Conservation (phyloP, 2,888 invertebrate genomes). For the Andrena camellia region DNA sequence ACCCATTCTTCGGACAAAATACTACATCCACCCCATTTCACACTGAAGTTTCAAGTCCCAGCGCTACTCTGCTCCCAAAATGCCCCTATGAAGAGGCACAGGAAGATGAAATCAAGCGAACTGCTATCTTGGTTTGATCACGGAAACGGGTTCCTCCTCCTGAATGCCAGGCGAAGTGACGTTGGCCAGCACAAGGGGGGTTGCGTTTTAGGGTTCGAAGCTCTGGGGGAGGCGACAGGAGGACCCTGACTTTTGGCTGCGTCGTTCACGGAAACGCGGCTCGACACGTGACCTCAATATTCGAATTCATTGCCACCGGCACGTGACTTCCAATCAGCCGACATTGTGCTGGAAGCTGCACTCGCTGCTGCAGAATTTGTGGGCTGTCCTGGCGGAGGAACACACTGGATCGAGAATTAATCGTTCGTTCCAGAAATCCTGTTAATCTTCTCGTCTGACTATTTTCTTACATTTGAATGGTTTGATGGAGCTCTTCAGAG, state of each 20-base stretch:
- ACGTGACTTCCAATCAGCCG: slow-evolving; percentile 83
- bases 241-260: slow-evolving; percentile 66
- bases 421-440: slow-evolving; percentile 26
- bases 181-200: slow-evolving; percentile 17
- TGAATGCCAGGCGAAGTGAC: slow-evolving; percentile 27
- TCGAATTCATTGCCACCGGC: slow-evolving; percentile 78
- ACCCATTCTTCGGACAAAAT: too few species aligned
- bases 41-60: neutral
- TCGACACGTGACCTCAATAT: slow-evolving; percentile 77
- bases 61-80: neutral
- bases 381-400: neutral
- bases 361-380: slow-evolving; percentile 56
- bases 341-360: slow-evolving; percentile 72
- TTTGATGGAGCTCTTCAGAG: neutral
- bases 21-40: neutral
- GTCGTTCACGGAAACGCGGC: slow-evolving; percentile 73
- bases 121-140: slow-evolving; percentile 52
- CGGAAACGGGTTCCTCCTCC: slow-evolving; percentile 40
- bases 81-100: slow-evolving; percentile 20
- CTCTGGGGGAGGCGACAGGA: slow-evolving; percentile 35
- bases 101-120: slow-evolving; percentile 31
- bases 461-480: neutral
- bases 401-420: slow-evolving; percentile 31
- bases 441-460: neutral
- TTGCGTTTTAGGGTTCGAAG: slow-evolving; percentile 29